A percentile compares a stretch with the other conserved stretches of the same genome.
Evolutionary conservation across 2,113 vertebrate species (phyloP).

Genomic region (Brachyhypopomus occidentalis): DNA sequence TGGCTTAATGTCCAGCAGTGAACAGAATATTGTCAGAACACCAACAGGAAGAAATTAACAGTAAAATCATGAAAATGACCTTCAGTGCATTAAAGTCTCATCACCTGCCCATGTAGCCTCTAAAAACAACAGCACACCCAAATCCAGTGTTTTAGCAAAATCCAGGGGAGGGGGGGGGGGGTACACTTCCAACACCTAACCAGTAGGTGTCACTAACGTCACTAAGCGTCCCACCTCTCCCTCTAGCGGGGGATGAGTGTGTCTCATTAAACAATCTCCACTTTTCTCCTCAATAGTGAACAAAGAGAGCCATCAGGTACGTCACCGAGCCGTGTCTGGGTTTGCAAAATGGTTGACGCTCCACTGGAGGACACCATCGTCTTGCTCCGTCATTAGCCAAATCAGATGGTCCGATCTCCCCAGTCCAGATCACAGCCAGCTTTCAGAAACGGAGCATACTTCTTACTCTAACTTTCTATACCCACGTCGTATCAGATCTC

Average conservation of each 20-base stretch:
- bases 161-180: neutral
- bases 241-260: neutral
- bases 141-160: constrained; percentile 23
- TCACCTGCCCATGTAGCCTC: neutral
- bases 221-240: no score
- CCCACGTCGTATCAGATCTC: neutral
- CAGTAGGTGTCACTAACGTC: constrained; percentile 48
- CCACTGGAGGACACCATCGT: neutral
- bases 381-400: neutral
- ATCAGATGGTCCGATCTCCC: neutral
- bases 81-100: neutral
- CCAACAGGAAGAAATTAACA: neutral
- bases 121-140: neutral
- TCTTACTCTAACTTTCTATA: neutral
- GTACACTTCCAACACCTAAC: constrained; percentile 37
- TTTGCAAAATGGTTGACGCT: neutral
- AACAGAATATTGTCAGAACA: neutral
- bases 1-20: neutral
- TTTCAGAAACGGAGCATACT: neutral
- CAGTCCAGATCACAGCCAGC: neutral
- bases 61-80: neutral
- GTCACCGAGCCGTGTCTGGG: neutral
- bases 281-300: neutral
- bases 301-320: neutral
- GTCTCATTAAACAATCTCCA: neutral